These are phyloP conservation scores for Actinemys pallida DNA, from an alignment of 2,113 vertebrate genomes.

Conservation along the genomic window DNA sequence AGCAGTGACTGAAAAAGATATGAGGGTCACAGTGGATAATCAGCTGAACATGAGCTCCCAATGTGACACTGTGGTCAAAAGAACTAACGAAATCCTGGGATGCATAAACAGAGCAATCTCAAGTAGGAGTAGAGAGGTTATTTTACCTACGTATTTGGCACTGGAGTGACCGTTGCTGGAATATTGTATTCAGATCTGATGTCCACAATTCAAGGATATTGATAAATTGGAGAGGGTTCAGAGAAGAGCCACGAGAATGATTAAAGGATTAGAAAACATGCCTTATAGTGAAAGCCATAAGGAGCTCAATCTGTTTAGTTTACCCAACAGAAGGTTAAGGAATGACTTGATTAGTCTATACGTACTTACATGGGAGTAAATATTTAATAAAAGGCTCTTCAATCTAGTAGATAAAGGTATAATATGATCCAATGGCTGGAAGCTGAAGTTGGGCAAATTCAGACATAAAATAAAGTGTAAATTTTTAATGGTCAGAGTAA, in stretches of 20 bases:
- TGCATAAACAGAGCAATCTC: no score
- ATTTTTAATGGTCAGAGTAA: not conserved
- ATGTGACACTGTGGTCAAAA: no score
- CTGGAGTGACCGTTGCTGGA: no score
- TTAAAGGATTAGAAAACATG: not conserved
- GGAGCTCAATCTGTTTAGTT: not conserved
- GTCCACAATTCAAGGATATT: no score
- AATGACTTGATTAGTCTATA: not conserved
- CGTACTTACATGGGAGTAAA: not conserved
- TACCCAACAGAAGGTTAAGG: not conserved
- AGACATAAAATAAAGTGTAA: not conserved
- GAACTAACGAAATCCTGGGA: no score
- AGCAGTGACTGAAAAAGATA: no score
- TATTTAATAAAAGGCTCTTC: not conserved
- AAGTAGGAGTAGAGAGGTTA: no score
- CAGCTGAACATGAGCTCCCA: no score
- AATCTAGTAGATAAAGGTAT: not conserved
- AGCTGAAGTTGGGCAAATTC: not conserved
- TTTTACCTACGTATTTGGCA: no score
- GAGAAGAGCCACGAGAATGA: not conserved
- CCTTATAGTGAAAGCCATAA: not conserved
- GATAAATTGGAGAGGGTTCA: no score
- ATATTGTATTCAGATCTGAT: no score
- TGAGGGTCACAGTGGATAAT: no score
- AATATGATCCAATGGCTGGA: not conserved